These are phyloP conservation scores for Rhodophaea formosa DNA, from an alignment of 2,888 invertebrate genomes.

Conservation along the genomic window DNA sequence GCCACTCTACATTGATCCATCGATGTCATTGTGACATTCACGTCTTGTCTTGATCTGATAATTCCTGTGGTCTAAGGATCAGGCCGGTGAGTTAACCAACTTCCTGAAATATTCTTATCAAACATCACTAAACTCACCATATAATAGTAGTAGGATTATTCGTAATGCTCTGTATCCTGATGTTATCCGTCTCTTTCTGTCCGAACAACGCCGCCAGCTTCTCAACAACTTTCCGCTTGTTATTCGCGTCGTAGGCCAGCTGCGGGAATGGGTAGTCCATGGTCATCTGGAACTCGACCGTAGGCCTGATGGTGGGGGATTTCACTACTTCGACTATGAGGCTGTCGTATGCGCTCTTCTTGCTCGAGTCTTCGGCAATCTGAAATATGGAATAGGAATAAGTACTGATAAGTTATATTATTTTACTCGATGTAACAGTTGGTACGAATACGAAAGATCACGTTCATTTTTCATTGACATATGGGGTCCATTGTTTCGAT, in stretches of 20 bases:
- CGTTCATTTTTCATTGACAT: no score
- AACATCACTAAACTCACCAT: slow-evolving; percentile 68
- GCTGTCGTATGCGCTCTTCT: slow-evolving; percentile 89
- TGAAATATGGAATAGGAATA: slow-evolving; percentile 34
- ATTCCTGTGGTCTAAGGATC: no score
- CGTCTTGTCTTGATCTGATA: no score
- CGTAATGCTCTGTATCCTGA: slow-evolving; percentile 87
- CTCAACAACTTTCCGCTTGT: slow-evolving; percentile 90
- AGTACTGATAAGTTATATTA: neutral
- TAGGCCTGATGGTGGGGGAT: slow-evolving; percentile 83
- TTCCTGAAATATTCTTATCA: no score
- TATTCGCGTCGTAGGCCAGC: slow-evolving; percentile 85
- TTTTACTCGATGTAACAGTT: no score
- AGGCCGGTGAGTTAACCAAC: no score
- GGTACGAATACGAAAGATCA: neutral
- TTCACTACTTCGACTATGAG: slow-evolving; percentile 87
- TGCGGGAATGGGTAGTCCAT: slow-evolving; percentile 85
- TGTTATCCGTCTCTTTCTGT: slow-evolving; percentile 86
- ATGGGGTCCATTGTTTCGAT: no score
- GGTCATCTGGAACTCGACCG: slow-evolving; percentile 90
- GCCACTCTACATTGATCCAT: no score
- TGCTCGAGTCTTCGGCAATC: slow-evolving; percentile 88
- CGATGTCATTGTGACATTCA: no score
- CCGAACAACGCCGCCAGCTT: slow-evolving; percentile 89
- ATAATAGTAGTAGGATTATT: slow-evolving; percentile 86